phyloP scores from a whole-genome alignment of 2,113 vertebrate genomes.

The Tautogolabrus adspersus region DNA sequence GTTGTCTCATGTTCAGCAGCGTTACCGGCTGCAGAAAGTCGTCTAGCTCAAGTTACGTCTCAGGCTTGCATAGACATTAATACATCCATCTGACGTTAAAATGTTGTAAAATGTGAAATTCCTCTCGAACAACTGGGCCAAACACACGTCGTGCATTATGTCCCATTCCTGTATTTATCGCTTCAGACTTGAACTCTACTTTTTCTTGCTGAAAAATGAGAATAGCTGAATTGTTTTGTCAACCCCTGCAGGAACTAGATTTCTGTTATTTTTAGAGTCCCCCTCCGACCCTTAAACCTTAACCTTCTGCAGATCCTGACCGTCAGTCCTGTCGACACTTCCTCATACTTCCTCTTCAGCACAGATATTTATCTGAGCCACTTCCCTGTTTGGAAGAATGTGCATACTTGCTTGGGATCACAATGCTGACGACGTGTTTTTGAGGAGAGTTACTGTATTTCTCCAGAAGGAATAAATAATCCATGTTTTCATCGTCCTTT shows the following conservation, averaged over 20 bases:
- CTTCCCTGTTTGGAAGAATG: constrained; percentile 66
- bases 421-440: constrained; percentile 28
- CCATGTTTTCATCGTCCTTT: background rate
- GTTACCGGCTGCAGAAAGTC: too few species aligned
- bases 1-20: too few species aligned
- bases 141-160: background rate
- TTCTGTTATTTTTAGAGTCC: constrained; percentile 56
- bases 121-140: too few species aligned
- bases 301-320: constrained; percentile 23
- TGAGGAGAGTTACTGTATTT: constrained; percentile 5
- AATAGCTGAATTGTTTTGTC: constrained; percentile 16
- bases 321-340: constrained; percentile 51
- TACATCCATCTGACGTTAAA: too few species aligned
- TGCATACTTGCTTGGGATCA: background rate
- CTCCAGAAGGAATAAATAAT: background rate
- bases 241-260: background rate
- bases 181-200: too few species aligned
- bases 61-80: too few species aligned
- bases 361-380: constrained; percentile 29
- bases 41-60: too few species aligned
- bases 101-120: too few species aligned
- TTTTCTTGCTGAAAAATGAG: background rate
- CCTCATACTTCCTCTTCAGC: constrained; percentile 58
- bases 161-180: background rate
- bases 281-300: constrained; percentile 50